These are phyloP conservation scores for Noctua janthina DNA, from an alignment of 2,888 invertebrate species.

Conservation along the genomic window DNA sequence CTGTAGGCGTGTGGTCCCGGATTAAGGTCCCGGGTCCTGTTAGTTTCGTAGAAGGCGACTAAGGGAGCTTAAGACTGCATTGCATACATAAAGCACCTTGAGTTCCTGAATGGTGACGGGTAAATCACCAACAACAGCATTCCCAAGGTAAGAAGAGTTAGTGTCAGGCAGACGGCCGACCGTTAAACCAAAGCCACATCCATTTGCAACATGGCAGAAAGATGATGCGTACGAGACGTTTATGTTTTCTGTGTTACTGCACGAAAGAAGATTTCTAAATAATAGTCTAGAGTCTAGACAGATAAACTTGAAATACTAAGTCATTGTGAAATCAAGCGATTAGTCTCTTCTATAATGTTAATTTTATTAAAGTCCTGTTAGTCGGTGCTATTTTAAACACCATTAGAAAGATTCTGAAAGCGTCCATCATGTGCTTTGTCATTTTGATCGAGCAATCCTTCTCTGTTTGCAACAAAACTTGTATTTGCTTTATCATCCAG, in stretches of 20 bases:
- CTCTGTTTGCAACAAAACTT: background rate
- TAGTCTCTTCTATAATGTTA: constrained; percentile 3
- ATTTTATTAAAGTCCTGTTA: background rate
- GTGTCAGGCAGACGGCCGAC: background rate
- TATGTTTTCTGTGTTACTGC: background rate
- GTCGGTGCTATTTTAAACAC: background rate
- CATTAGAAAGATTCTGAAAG: constrained; percentile 22
- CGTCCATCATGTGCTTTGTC: background rate
- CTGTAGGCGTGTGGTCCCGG: background rate
- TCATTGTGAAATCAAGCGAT: constrained; percentile 36
- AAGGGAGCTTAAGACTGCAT: background rate
- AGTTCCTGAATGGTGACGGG: background rate
- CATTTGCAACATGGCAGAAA: background rate
- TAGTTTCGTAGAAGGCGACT: too few species aligned
- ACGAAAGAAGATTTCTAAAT: constrained; percentile 42
- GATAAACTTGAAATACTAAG: constrained; percentile 29
- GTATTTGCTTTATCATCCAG: background rate
- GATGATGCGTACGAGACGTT: too few species aligned
- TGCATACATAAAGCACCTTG: background rate
- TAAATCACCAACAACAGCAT: background rate
- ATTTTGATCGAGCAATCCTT: background rate
- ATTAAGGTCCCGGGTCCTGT: background rate
- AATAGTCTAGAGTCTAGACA: constrained; percentile 48
- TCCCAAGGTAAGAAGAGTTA: background rate
- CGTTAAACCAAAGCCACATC: background rate